Conservation (phyloP, 2,888 invertebrate species). For the Latrodectus elegans region DNA sequence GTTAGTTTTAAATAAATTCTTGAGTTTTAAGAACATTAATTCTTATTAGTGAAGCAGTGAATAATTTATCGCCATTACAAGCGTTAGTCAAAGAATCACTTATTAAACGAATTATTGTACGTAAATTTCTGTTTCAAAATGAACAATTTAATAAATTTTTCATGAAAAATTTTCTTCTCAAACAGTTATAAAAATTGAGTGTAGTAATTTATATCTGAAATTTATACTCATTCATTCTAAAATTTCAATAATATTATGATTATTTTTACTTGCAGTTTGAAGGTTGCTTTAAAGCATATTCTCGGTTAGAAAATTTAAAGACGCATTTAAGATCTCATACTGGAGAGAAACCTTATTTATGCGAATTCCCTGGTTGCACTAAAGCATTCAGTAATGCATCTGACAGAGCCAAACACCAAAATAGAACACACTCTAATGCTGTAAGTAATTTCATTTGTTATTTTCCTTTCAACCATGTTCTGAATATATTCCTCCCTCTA, state of each 20-base stretch:
- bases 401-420: slow-evolving; percentile 98
- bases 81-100: too few relatives aligned
- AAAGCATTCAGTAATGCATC: slow-evolving; percentile 99
- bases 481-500: too few relatives aligned
- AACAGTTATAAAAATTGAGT: too few relatives aligned
- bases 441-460: slow-evolving; percentile 28
- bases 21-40: too few relatives aligned
- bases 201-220: too few relatives aligned
- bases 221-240: neutral
- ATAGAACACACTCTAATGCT: slow-evolving; percentile 98
- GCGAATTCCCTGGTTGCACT: slow-evolving; percentile 97
- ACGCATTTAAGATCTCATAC: slow-evolving; percentile 97
- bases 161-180: too few relatives aligned
- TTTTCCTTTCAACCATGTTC: neutral
- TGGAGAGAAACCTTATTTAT: slow-evolving; percentile 98
- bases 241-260: neutral
- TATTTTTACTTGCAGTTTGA: slow-evolving; percentile 74
- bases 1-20: too few relatives aligned
- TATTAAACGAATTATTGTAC: too few relatives aligned
- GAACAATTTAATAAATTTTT: too few relatives aligned
- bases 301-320: slow-evolving; percentile 96
- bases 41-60: too few relatives aligned
- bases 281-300: slow-evolving; percentile 97
- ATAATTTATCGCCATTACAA: too few relatives aligned
- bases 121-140: too few relatives aligned